phyloP scores from a whole-genome alignment of 2,888 invertebrate species.

The Callyntrura guangdongensis region DNA sequence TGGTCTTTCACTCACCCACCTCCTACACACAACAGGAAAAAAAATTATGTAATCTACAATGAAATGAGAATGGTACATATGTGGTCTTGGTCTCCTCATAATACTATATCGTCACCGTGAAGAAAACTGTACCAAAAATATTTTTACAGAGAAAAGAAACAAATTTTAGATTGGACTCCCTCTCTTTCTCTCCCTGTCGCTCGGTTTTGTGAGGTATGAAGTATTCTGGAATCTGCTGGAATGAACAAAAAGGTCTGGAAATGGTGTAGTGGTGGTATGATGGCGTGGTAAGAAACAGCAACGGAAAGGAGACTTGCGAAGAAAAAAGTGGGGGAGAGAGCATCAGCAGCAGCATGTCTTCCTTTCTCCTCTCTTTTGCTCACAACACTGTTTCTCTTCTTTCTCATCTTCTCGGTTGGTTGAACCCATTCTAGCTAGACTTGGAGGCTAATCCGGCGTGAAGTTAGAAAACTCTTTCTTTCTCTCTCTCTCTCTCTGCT shows the following conservation, averaged over 20 bases:
- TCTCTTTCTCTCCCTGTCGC: constrained; percentile 10
- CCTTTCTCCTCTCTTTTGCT: constrained; percentile 71
- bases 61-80: constrained; percentile 37
- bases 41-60: constrained; percentile 1
- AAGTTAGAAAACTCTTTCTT: constrained; percentile 84
- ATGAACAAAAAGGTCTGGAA: constrained; percentile 46
- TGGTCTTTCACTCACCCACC: neutral
- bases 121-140: constrained; percentile 28
- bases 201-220: constrained; percentile 37
- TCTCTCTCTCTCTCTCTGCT: constrained; percentile 69
- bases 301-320: constrained; percentile 43
- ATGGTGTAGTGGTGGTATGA: constrained; percentile 31
- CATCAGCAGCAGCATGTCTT: constrained; percentile 72
- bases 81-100: constrained; percentile 22
- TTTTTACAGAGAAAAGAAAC: constrained; percentile 34
- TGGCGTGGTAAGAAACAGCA: constrained; percentile 54
- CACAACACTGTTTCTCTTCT: constrained; percentile 83
- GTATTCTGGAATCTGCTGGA: constrained; percentile 21
- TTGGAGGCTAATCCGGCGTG: constrained; percentile 85
- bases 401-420: constrained; percentile 85
- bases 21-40: neutral
- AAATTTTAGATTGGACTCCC: constrained; percentile 15
- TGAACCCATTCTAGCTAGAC: constrained; percentile 85
- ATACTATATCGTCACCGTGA: neutral
- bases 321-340: constrained; percentile 36